Evolutionary conservation across 2,888 invertebrate genomes (phyloP).

Genomic region (Cantharis nigra): DNA sequence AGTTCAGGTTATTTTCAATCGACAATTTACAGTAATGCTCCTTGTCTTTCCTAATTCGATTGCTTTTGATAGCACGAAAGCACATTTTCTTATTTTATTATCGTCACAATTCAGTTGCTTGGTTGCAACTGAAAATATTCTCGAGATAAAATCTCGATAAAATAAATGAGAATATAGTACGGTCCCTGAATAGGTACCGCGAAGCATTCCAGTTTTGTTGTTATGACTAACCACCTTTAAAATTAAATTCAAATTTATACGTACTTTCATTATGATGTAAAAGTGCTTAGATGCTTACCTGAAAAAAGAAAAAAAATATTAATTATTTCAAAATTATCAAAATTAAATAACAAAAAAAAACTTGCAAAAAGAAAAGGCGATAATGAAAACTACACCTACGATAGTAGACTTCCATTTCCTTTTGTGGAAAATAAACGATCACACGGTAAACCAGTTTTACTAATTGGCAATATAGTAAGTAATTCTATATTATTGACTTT

Average conservation of each 20-base stretch:
- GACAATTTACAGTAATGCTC: not conserved
- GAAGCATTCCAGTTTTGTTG: not conserved
- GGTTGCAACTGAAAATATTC: not conserved
- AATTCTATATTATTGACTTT: not conserved
- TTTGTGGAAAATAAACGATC: not conserved
- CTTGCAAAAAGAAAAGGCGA: too few species aligned
- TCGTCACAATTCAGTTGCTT: not conserved
- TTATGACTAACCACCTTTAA: not conserved
- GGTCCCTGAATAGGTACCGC: not conserved
- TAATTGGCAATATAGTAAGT: not conserved
- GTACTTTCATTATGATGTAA: not conserved
- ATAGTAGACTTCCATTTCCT: not conserved
- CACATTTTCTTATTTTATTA: not conserved
- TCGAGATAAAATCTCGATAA: not conserved
- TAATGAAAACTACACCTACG: not conserved
- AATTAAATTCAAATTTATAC: not conserved
- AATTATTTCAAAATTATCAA: too few species aligned
- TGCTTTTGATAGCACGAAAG: not conserved
- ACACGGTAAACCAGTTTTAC: not conserved
- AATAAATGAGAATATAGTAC: not conserved
- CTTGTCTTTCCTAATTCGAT: conserved; percentile 4
- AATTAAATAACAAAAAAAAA: too few species aligned
- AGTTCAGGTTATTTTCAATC: not conserved
- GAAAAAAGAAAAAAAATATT: not conserved
- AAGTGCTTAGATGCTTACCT: not conserved